A percentile compares a stretch with the other conserved stretches of the same genome.
These are phyloP conservation scores for Oncorhynchus masou DNA, from an alignment of 2,113 vertebrate genomes.

Conservation along the genomic window DNA sequence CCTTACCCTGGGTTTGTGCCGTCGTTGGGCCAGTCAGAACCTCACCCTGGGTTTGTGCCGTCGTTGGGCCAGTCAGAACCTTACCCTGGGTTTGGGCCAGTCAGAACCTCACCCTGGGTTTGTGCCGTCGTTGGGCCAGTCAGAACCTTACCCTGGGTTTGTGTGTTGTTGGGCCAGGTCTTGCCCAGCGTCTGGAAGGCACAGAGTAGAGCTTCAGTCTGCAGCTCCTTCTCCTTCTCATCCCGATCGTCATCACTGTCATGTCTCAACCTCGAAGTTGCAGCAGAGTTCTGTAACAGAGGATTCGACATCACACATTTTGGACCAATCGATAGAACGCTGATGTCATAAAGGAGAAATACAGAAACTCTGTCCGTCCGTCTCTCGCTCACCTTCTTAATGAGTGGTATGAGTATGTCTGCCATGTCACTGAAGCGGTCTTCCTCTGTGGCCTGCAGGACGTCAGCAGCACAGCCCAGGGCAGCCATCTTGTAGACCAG, in stretches of 20 bases:
- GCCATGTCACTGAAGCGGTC: conserved; percentile 86
- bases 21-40: background rate
- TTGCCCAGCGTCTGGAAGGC: conserved; percentile 92
- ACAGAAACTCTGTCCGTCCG: background rate
- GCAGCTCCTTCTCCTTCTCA: conserved; percentile 81
- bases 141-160: conserved; percentile 85
- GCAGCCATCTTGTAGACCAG: conserved; percentile 89
- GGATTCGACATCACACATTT: background rate
- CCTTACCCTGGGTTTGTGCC: background rate
- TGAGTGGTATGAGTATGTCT: conserved; percentile 87
- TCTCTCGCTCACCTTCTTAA: conserved; percentile 82
- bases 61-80: background rate
- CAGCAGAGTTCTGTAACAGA: conserved; percentile 78
- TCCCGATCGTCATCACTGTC: conserved; percentile 74
- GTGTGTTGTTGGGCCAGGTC: conserved; percentile 82
- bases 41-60: background rate
- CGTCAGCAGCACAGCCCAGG: conserved; percentile 79
- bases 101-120: background rate
- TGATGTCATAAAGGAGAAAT: background rate
- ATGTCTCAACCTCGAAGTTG: conserved; percentile 63
- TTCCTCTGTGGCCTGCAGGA: conserved; percentile 84
- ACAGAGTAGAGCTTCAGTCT: conserved; percentile 85
- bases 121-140: conserved; percentile 13
- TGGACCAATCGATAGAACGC: background rate
- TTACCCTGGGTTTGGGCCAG: background rate